phyloP scores from a whole-genome alignment of 2,888 invertebrate genomes.

The Dicycla oo region DNA sequence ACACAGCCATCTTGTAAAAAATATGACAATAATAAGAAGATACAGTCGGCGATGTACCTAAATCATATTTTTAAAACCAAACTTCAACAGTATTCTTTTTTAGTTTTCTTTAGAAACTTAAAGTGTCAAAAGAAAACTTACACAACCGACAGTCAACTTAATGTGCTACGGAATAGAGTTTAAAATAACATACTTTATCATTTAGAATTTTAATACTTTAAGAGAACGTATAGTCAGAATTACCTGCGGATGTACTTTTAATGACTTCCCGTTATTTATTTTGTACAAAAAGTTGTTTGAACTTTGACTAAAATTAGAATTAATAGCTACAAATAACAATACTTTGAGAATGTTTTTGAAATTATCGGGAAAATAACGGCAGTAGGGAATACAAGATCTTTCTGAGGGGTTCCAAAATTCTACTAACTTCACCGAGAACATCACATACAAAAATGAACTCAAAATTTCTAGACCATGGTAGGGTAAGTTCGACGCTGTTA shows the following conservation, averaged over 20 bases:
- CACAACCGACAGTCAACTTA: constrained; percentile 62
- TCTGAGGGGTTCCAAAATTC: constrained; percentile 6
- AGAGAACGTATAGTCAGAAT: constrained; percentile 58
- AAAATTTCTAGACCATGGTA: background rate
- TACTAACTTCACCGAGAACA: background rate
- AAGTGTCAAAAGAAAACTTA: constrained; percentile 53
- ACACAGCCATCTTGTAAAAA: constrained; percentile 37
- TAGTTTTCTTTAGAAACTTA: constrained; percentile 67
- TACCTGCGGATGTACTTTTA: constrained; percentile 67
- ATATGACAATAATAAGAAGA: constrained; percentile 54
- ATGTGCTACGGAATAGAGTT: constrained; percentile 62
- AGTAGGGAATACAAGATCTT: constrained; percentile 11
- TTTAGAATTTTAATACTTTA: constrained; percentile 61
- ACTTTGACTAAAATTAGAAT: constrained; percentile 55
- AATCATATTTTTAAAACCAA: constrained; percentile 57
- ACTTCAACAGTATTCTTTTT: constrained; percentile 59
- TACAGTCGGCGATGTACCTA: constrained; percentile 46
- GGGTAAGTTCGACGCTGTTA: background rate
- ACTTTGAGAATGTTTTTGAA: constrained; percentile 32
- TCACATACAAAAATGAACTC: background rate
- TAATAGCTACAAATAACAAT: constrained; percentile 53
- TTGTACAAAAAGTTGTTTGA: constrained; percentile 56
- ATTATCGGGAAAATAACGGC: constrained; percentile 21
- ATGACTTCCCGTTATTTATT: constrained; percentile 59
- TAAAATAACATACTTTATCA: constrained; percentile 63